phyloP scores from a whole-genome alignment of 2,113 vertebrate genomes.

The Scartelaos histophorus region DNA sequence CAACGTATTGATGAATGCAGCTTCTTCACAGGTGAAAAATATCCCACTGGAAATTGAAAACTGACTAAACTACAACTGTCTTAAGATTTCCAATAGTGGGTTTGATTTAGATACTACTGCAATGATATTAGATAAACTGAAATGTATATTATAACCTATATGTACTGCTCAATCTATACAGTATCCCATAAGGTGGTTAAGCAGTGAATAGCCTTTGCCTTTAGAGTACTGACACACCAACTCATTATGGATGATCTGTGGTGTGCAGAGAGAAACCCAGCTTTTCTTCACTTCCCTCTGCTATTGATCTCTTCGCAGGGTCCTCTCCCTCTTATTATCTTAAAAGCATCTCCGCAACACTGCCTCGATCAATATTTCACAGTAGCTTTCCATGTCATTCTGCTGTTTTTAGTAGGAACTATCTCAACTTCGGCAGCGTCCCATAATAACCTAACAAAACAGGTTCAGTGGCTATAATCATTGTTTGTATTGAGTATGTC shows the following conservation, averaged over 20 bases:
- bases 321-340: slow-evolving; percentile 73
- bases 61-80: slow-evolving; percentile 20
- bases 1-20: not conserved
- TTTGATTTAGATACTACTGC: slow-evolving; percentile 1
- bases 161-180: slow-evolving; percentile 31
- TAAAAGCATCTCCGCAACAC: slow-evolving; percentile 76
- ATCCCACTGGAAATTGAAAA: not conserved
- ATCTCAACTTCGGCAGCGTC: slow-evolving; percentile 29
- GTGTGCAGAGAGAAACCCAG: slow-evolving; percentile 66
- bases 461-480: not conserved
- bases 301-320: slow-evolving; percentile 71
- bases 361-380: slow-evolving; percentile 69
- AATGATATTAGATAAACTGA: not conserved
- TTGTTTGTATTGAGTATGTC: not conserved
- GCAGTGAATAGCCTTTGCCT: slow-evolving; percentile 38
- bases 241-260: slow-evolving; percentile 75
- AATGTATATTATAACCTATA: not conserved
- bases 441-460: slow-evolving; percentile 29
- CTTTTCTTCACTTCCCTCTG: slow-evolving; percentile 67
- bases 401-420: slow-evolving; percentile 45
- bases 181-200: slow-evolving; percentile 32
- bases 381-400: slow-evolving; percentile 61
- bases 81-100: slow-evolving; percentile 7
- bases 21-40: slow-evolving; percentile 23
- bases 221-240: slow-evolving; percentile 60